These are phyloP conservation scores for Parazoanthus swiftii DNA, from an alignment of 92 coral and sea anemone genomes.

Conservation along the genomic window DNA sequence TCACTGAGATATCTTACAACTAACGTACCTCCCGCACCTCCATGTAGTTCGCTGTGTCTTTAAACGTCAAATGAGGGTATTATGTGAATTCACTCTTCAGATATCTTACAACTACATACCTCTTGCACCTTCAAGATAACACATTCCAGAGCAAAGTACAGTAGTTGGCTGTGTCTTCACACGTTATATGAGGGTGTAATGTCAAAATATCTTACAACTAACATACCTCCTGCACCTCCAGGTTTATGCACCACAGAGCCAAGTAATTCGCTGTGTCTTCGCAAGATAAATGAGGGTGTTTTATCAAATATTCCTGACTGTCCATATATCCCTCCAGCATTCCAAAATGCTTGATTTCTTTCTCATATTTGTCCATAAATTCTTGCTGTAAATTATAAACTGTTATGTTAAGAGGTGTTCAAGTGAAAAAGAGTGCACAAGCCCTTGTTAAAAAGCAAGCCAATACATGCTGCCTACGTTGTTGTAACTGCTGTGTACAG, in stretches of 20 bases:
- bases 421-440: background rate
- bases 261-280: conserved; percentile 97
- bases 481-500: too few species aligned
- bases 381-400: conserved; percentile 70
- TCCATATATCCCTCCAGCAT: conserved; percentile 90
- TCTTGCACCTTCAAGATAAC: conserved; percentile 94
- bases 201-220: background rate
- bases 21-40: conserved; percentile 90
- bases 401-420: background rate
- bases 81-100: background rate
- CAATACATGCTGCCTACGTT: too few species aligned
- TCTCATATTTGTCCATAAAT: conserved; percentile 92
- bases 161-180: conserved; percentile 93
- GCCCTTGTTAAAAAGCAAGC: background rate
- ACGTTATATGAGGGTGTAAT: conserved; percentile 53
- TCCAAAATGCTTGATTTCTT: conserved; percentile 95
- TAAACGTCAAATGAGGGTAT: conserved; percentile 66
- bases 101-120: conserved; percentile 47
- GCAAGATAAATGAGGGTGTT: conserved; percentile 79
- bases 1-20: background rate
- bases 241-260: conserved; percentile 94
- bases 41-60: conserved; percentile 93
- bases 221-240: conserved; percentile 94
- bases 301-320: conserved; percentile 80
- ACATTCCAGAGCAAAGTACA: conserved; percentile 95